These are phyloP conservation scores for Malacoraja senta DNA, from an alignment of 2,797 vertebrate genomes.

Conservation along the genomic window DNA sequence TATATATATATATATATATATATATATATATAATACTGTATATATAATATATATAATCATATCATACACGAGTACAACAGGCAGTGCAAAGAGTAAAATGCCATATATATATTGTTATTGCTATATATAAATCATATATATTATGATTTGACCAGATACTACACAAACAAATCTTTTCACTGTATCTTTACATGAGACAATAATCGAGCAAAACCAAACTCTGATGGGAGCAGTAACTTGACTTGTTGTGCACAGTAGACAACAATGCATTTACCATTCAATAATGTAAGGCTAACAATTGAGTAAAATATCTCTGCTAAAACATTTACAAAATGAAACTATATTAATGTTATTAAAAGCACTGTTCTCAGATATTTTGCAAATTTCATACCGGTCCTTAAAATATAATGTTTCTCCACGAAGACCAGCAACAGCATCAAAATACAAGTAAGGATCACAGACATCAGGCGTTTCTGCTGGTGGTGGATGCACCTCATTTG, in stretches of 20 bases:
- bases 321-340: not conserved
- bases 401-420: constrained; percentile 71
- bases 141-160: too few relatives aligned
- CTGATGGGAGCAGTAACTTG: not conserved
- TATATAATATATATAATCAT: too few relatives aligned
- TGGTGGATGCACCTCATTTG: constrained; percentile 54
- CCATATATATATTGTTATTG: too few relatives aligned
- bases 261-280: not conserved
- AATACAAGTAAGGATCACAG: constrained; percentile 62
- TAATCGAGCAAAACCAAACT: not conserved
- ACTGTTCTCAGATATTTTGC: constrained; percentile 30
- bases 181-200: too few relatives aligned
- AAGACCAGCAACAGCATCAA: constrained; percentile 69
- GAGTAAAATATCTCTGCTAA: not conserved
- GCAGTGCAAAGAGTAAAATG: too few relatives aligned
- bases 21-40: too few relatives aligned
- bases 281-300: too few relatives aligned
- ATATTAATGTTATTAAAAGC: not conserved
- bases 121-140: too few relatives aligned
- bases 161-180: too few relatives aligned
- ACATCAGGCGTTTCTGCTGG: constrained; percentile 52
- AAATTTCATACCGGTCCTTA: constrained; percentile 70
- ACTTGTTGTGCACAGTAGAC: not conserved
- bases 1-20: too few relatives aligned
- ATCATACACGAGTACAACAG: too few relatives aligned